A percentile compares a stretch with the other conserved stretches of the same genome.
phyloP scores from a whole-genome alignment of 1,140 invertebrate species.

The Heliconius himera region DNA sequence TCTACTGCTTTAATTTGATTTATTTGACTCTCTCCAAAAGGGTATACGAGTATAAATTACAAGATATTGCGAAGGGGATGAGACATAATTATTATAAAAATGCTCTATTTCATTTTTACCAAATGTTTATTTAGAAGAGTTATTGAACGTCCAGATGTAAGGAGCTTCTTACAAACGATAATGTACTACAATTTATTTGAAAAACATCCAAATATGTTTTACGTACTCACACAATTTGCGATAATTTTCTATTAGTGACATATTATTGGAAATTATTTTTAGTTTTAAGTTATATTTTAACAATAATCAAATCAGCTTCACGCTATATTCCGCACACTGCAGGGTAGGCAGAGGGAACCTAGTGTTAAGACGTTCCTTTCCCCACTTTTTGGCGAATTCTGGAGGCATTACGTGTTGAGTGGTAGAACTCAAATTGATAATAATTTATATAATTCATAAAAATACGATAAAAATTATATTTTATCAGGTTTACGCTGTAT shows the following conservation, averaged over 20 bases:
- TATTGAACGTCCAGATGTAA: background rate
- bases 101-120: slow-evolving; percentile 27
- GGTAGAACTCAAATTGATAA: no score
- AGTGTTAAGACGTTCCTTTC: no score
- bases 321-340: no score
- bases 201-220: background rate
- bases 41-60: slow-evolving; percentile 71
- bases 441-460: no score
- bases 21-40: slow-evolving; percentile 74
- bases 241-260: background rate
- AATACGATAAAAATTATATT: background rate
- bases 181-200: no score
- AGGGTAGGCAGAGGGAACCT: no score
- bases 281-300: no score
- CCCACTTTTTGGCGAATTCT: no score
- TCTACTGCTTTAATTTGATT: slow-evolving; percentile 78
- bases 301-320: no score
- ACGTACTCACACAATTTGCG: background rate
- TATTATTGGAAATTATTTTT: no score
- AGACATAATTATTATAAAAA: slow-evolving; percentile 19
- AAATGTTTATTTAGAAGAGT: slow-evolving; percentile 23
- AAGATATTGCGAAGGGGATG: slow-evolving; percentile 48
- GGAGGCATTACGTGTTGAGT: no score
- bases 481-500: no score
- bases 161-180: background rate